Percentiles rank a stretch among this genome's conserved stretches.
phyloP scores from a whole-genome alignment of 1,140 invertebrate species.

The Littorina saxatilis region DNA sequence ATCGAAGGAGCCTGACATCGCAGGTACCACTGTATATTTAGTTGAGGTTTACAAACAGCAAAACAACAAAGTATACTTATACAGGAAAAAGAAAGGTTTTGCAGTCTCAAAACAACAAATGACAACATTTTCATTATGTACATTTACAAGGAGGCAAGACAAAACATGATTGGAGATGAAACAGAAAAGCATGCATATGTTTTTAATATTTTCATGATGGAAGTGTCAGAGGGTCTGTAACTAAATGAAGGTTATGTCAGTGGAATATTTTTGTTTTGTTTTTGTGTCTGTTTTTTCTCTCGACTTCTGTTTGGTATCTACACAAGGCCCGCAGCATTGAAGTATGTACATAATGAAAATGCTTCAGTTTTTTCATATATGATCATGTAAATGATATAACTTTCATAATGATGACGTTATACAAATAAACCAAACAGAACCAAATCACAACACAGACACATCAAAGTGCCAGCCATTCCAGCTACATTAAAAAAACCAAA shows the following conservation, averaged over 20 bases:
- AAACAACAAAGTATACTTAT: neutral
- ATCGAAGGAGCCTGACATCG: too few relatives aligned
- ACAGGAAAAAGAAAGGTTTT: neutral
- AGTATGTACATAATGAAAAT: slow-evolving; percentile 53
- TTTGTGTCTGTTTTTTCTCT: neutral
- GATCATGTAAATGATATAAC: too few relatives aligned
- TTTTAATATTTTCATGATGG: neutral
- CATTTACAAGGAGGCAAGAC: slow-evolving; percentile 11
- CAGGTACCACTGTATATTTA: too few relatives aligned
- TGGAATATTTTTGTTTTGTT: neutral
- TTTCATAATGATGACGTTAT: too few relatives aligned
- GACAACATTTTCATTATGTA: slow-evolving; percentile 40
- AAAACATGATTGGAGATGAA: neutral
- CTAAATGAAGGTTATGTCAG: too few relatives aligned
- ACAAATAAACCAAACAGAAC: slow-evolving; percentile 17
- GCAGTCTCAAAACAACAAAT: neutral
- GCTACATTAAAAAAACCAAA: neutral
- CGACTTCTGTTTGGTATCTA: slow-evolving; percentile 37
- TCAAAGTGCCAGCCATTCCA: slow-evolving; percentile 29
- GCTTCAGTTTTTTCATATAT: slow-evolving; percentile 31
- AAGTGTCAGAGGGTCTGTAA: too few relatives aligned
- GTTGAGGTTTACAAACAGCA: too few relatives aligned
- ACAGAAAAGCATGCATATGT: slow-evolving; percentile 23
- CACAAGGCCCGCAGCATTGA: slow-evolving; percentile 41
- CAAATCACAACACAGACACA: slow-evolving; percentile 23